A percentile compares a stretch with the other conserved stretches of the same genome.
Conservation (phyloP, 2,797 vertebrate genomes). For the Atherinosoma microstoma region DNA sequence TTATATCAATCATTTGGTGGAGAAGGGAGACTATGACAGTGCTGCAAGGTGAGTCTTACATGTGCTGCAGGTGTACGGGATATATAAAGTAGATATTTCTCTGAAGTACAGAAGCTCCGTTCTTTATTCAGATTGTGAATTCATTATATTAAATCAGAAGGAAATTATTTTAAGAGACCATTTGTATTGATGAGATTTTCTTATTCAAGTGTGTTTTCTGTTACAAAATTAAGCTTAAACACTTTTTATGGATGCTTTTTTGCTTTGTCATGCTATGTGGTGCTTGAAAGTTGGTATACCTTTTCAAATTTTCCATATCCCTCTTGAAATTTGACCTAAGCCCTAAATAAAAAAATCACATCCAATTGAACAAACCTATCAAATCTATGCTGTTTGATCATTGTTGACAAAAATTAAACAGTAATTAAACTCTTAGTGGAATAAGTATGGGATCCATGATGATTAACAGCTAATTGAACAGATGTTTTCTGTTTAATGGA, state of each 20-base stretch:
- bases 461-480: no score
- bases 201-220: no score
- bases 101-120: not conserved
- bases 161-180: not conserved
- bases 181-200: not conserved
- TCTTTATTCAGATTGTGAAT: not conserved
- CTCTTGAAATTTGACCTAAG: not conserved
- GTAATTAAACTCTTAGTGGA: no score
- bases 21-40: constrained; percentile 91
- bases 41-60: constrained; percentile 88
- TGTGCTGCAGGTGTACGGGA: not conserved
- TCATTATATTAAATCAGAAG: not conserved
- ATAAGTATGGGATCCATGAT: no score
- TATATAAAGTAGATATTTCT: not conserved
- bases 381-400: not conserved
- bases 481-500: not conserved
- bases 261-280: no score
- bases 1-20: constrained; percentile 95
- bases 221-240: not conserved
- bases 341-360: not conserved
- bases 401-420: not conserved
- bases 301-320: not conserved
- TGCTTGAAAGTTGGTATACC: no score
- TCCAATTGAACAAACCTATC: no score
- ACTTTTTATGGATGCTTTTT: no score